Evolutionary conservation across 1,140 invertebrate species (phyloP).

Genomic region (Drosophila kikkawai): DNA sequence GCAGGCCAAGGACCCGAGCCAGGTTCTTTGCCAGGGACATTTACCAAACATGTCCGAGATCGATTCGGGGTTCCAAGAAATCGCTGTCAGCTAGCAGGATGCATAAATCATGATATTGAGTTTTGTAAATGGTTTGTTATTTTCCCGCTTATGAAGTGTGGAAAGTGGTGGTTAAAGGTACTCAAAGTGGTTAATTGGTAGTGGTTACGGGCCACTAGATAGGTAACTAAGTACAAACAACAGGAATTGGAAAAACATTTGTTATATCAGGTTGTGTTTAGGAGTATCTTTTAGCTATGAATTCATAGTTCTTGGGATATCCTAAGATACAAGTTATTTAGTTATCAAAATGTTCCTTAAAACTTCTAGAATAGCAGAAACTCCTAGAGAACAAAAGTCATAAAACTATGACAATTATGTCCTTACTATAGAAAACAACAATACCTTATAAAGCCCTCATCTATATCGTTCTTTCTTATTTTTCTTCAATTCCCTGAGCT

Average conservation of each 20-base stretch:
- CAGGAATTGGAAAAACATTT: neutral
- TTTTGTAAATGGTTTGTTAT: slow-evolving; percentile 23
- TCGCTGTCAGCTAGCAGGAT: slow-evolving; percentile 38
- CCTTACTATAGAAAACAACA: no score
- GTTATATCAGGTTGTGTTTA: neutral
- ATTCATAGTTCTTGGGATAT: no score
- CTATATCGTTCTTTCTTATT: neutral
- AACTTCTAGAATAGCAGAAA: neutral
- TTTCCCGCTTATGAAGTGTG: slow-evolving; percentile 7
- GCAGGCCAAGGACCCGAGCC: slow-evolving; percentile 35
- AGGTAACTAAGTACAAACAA: neutral
- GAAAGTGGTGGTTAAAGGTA: slow-evolving; percentile 25
- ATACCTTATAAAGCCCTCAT: neutral
- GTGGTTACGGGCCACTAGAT: neutral
- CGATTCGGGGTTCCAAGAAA: slow-evolving; percentile 66
- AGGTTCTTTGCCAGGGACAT: slow-evolving; percentile 57
- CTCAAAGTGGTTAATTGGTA: slow-evolving; percentile 11
- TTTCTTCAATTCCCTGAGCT: neutral
- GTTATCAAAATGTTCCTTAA: no score
- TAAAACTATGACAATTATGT: neutral
- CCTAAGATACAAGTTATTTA: no score
- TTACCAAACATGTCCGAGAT: slow-evolving; percentile 60
- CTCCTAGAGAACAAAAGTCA: neutral
- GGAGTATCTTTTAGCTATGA: neutral
- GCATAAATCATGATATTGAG: slow-evolving; percentile 56